Evolutionary conservation across 2,888 invertebrate species (phyloP).

Genomic region (Erebia palarica): DNA sequence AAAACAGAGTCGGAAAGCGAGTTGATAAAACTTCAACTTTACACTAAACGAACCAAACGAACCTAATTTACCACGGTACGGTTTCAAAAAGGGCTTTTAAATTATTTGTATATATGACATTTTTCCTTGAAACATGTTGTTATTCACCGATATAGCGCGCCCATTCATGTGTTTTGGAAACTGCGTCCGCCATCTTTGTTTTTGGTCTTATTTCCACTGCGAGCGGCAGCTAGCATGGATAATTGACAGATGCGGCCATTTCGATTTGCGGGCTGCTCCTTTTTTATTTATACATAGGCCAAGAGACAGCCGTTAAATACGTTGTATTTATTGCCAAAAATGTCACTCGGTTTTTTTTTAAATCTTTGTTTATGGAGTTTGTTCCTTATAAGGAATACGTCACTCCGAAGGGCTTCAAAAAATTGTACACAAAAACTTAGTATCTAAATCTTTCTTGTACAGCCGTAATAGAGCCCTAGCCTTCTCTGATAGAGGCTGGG

Average conservation of each 20-base stretch:
- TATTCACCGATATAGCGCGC: constrained; percentile 17
- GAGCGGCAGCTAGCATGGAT: constrained; percentile 17
- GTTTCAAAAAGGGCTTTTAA: not conserved
- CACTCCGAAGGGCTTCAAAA: no score
- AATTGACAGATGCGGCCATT: constrained; percentile 31
- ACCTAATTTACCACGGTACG: not conserved
- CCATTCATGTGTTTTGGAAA: constrained; percentile 18
- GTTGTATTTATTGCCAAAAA: no score
- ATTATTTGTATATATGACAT: constrained; percentile 17
- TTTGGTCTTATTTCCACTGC: constrained; percentile 18
- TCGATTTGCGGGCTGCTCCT: constrained; percentile 18
- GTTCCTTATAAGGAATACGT: no score
- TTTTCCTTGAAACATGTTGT: constrained; percentile 17
- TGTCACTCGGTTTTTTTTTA: no score
- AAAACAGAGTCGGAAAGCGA: no score
- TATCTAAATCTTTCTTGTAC: no score
- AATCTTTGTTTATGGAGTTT: no score
- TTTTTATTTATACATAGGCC: constrained; percentile 11
- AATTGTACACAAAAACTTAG: no score
- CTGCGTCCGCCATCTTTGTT: constrained; percentile 22
- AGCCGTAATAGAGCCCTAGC: no score
- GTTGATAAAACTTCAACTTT: not conserved
- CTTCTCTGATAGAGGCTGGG: no score
- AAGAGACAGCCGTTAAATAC: not conserved
- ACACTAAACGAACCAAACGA: not conserved